Evolutionary conservation across 2,113 vertebrate genomes (phyloP), one percentile per base, ranked within the genome.

Genomic region (Siphamia tubifer): DNA sequence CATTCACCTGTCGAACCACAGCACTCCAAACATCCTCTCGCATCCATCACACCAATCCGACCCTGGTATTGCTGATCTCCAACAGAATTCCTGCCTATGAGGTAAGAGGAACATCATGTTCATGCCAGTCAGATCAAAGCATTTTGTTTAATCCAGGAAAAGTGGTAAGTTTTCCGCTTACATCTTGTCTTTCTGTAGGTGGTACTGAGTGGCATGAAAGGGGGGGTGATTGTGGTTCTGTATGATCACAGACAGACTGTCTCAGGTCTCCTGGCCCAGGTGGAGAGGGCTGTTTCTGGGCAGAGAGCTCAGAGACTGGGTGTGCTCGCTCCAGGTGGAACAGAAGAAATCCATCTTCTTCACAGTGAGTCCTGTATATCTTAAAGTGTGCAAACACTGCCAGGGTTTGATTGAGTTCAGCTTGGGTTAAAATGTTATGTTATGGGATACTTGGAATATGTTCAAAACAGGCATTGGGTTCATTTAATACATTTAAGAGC

Each of bases 61-160:
- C 34, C 6, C 77, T 70, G 12, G 25, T 95, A 10, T 55, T 96
- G 36, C 83, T 96, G 58, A 67, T 95, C 79, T 96, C 94, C 15
- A 91, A 92, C 38, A 88, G 72, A 65, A 69, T 94, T 32, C 94
- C 94, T 30, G 95, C 94, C 5, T 94, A 93, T 60, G 95, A 96
- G 93, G 95, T 96, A 72, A 42, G 19, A 40, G 1, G 23, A 4
- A 16, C 9, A 23, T 17, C 2, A 2, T 11, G 8, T 10, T 7
- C 8, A 8, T 9, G 21, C 13, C 39, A 2, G 20, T 23, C 25
- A 11, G 16, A 1, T 4, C 2, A 23, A 15, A 8, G n/a, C 9
- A 3, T 40, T 4, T 38, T 13, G 6, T 39, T 25, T n/a, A 10
- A 1, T 17, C 8, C 12, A 17, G 8, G n/a, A 58, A 30, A 3